Evolutionary conservation across 37 sponge, comb jelly and placozoan species (phyloP), one percentile per base, ranked within the genome.

Genomic region (Theonella swinhoei): DNA sequence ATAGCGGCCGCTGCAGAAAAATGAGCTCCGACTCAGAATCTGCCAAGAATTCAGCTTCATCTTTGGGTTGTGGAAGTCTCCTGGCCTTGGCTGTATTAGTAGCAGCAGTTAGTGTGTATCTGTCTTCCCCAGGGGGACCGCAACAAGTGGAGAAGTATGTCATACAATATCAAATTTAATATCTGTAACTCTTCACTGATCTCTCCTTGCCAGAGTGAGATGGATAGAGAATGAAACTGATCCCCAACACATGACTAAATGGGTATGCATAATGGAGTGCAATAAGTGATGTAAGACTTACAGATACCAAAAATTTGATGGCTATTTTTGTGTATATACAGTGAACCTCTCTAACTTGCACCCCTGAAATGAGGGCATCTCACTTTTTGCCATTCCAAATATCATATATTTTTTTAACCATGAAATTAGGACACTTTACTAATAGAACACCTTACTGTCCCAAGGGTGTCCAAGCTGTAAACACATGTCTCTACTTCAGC

Each of bases 231-330:
- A 67, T 24, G 26, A 75, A 23, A 29, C 85, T 37, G 37, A 68
- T 67, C 77, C 69, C 75, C 85, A 47, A 0, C 59, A 47, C 23
- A 85, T 85, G 85, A 76, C 67, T 1, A 29, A 77, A 42, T 76
- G 70, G 77, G 85, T 85, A 64, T 58, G 85, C 40, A 28, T 47
- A 42, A 74, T 26, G 8, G 42, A 42, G 36, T 11, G 72, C 72
- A 4, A 42, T 24, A 7, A 3, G 25, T 43, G 4, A 14, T 74
- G 47, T 25, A 24, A 74, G 14, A 28, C 47, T 9, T 19, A 43
- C 59, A 5, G 7, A 71, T 28, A 71, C 32, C 19, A 20, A 7
- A 14, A 37, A 11, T 71, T 4, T 37, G 39, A 34, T 8, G 19
- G 11, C n/a, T 20, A 42, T 41, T 5, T 11, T 41, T 42, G 26